Evolutionary conservation across 2,113 vertebrate genomes (phyloP), one percentile per base, ranked within the genome.

Genomic region (Mus spicilegus): DNA sequence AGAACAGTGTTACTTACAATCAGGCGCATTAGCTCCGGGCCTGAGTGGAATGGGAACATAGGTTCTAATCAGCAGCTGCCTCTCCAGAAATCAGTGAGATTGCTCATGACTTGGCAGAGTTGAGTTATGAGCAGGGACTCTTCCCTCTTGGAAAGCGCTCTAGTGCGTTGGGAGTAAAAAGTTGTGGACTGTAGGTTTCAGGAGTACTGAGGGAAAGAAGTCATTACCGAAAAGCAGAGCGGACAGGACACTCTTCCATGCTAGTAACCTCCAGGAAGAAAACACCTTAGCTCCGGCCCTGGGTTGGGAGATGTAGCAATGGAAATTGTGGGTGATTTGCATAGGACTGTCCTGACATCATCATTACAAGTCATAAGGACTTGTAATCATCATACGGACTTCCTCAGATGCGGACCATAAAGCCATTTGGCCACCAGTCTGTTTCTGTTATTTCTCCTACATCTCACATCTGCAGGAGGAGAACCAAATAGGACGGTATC

Each of bases 71-170:
- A 77, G 54, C 26, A 46, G 22, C 33, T 61, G 0, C 28, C 61
- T 72, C 93, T 86, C 86, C 63, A 87, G 95, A 65, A 85, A 90
- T 85, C 56, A n/a, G 19, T 54, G 26, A n/a, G 46, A 87, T 58
- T 85, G 67, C 58, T 65, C 65, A 33, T n/a, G n/a, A 81, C 28
- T 28, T 2, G 56, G 76, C 33, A 46, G 46, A 70, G 49, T 56
- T 13, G 4, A 54, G 22, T 3, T 33, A 14, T 22, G 58, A 72
- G 42, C 63, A 54, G 33, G 4, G 58, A 46, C 13, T 26, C 39
- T 12, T 65, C 70, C 54, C 70, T 24, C 78, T 26, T 39, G 13
- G 65, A 17, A 49, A 46, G 36, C 46, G 69, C 11, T 20, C 22
- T 72, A 56, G 63, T 11, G 58, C 56, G n/a, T 2, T 26, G 6